Conservation (phyloP, 2,888 invertebrate species). For the Stenodema calcarata region DNA sequence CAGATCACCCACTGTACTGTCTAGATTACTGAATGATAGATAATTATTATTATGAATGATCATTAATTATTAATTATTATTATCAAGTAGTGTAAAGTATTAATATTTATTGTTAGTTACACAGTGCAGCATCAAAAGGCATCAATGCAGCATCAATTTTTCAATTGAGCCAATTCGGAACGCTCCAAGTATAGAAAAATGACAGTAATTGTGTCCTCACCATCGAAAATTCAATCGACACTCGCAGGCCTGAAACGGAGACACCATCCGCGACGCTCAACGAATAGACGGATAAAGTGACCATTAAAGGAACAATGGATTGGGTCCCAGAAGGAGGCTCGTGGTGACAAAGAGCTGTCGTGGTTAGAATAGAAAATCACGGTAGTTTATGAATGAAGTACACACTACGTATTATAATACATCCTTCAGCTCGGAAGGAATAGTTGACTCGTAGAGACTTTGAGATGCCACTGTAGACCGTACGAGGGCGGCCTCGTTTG, state of each 20-base stretch:
- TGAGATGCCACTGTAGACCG: not conserved
- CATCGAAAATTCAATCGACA: not conserved
- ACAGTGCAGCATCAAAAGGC: too few relatives aligned
- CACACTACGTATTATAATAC: not conserved
- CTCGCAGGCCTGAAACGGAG: not conserved
- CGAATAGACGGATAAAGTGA: not conserved
- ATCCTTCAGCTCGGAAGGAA: not conserved
- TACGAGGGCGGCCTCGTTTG: not conserved
- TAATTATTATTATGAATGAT: too few relatives aligned
- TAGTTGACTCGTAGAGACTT: too few relatives aligned
- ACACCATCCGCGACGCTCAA: not conserved
- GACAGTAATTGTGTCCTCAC: not conserved
- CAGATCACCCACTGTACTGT: too few relatives aligned
- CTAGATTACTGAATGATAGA: too few relatives aligned
- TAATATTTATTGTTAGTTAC: too few relatives aligned
- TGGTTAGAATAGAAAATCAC: not conserved
- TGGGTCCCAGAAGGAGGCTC: not conserved
- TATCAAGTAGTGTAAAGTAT: too few relatives aligned
- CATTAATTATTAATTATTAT: too few relatives aligned
- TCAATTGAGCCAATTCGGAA: too few relatives aligned
- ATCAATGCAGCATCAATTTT: too few relatives aligned
- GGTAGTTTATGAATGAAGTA: not conserved
- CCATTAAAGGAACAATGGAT: not conserved
- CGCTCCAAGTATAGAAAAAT: too few relatives aligned
- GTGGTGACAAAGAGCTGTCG: not conserved